Base-by-base conservation (phyloP, 23 tunicate species). In the Halocynthia roretzi region DNA sequence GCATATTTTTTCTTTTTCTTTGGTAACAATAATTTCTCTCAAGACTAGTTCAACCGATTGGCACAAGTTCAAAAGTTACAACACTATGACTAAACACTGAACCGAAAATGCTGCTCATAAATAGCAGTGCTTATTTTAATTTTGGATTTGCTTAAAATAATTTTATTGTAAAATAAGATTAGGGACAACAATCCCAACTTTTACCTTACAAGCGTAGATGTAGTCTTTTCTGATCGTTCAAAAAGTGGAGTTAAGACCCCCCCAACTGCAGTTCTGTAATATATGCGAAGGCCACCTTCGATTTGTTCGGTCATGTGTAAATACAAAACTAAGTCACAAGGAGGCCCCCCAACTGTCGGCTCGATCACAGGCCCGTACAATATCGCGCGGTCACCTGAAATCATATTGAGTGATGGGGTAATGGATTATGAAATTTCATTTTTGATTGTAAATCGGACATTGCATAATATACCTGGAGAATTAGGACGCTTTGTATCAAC, bases 401-500 rank as follows among this genome's bases (percentile, higher is more conserved):
- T 17, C 7, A 12, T 18, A 68, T n/a, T 19, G 20, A 5, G 2
- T n/a, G 18, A 20, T 68, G 18, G 72, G 22, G 31, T 60, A 15
- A 15, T 15, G 64, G 17, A 60, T 15, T 15, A 60, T 60, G 44
- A 31, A 2, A 17, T 17, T 60, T 15, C 64, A 4, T 60, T 17
- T 60, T 60, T 60, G 4, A 2, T 15, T 60, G 17, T 0, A 60
- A 60, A 0, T 60, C 4, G 64, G 17, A 60, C n/a, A 15, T 60
- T 15, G 1, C n/a, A 60, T 60, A 1, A 60, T 60, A 60, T 74
- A 92, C 98, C 98, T 70, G 83, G 83, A 52, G 71, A 83, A 75
- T 92, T 92, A 5, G 98, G 98, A 51, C 93, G 61, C 62, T 86
- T 86, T 11, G 90, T 86, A n/a, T 78, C 40, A 22, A 92, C 82